Evolutionary conservation across 2,888 invertebrate species (phyloP).

Genomic region (Microdon myrmicae): DNA sequence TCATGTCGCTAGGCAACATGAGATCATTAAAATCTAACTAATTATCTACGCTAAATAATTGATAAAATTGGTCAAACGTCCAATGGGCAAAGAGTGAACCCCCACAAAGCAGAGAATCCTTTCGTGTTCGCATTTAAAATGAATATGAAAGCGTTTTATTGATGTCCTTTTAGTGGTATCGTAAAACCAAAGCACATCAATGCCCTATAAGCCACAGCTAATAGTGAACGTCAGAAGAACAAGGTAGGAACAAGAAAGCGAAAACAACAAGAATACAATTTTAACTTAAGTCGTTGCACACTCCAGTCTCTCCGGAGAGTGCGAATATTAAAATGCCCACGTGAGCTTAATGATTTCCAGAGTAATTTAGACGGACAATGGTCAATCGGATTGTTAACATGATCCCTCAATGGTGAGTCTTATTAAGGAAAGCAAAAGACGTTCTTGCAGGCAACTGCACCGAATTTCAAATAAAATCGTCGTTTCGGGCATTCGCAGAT

Average conservation of each 20-base stretch:
- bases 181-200: conserved; percentile 18
- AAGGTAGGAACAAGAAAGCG: too few relatives aligned
- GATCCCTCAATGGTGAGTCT: conserved; percentile 10
- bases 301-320: neutral
- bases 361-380: conserved; percentile 39
- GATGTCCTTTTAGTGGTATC: conserved; percentile 17
- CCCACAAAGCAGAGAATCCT: neutral
- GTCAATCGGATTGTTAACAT: conserved; percentile 13
- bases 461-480: conserved; percentile 40
- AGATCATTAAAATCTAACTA: conserved; percentile 11
- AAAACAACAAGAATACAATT: neutral
- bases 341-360: conserved; percentile 22
- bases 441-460: conserved; percentile 9
- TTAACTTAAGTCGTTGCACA: conserved; percentile 5
- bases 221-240: too few relatives aligned
- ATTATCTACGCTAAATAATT: conserved; percentile 15
- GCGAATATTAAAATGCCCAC: conserved; percentile 22
- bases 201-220: conserved; percentile 5
- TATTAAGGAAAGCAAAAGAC: neutral
- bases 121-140: conserved; percentile 1
- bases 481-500: conserved; percentile 10
- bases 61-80: conserved; percentile 6
- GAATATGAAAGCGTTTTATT: conserved; percentile 27
- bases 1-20: too few relatives aligned
- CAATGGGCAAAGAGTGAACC: conserved; percentile 3